These are phyloP conservation scores for Sylvia borin DNA, from an alignment of 2,797 vertebrate genomes.

Conservation along the genomic window DNA sequence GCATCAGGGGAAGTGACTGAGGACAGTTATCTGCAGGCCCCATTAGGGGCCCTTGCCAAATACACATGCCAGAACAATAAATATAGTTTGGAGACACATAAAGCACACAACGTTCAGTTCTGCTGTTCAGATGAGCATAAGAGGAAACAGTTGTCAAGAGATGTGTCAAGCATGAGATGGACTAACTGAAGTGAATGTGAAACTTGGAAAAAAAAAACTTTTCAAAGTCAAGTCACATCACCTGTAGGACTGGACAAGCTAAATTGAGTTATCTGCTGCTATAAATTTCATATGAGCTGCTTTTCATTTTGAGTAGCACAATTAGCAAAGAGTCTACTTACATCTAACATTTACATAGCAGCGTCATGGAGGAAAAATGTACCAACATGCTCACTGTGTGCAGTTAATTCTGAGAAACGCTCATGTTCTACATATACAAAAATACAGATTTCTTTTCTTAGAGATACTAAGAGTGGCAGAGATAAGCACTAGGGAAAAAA, in stretches of 20 bases:
- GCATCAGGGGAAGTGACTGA: not conserved
- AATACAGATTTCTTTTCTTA: not conserved
- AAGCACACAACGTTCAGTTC: not conserved
- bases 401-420: not conserved
- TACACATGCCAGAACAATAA: not conserved
- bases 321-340: not conserved
- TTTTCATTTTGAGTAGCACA: not conserved
- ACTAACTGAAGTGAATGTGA: not conserved
- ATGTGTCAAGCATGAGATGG: not conserved
- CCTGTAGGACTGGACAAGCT: not conserved
- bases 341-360: not conserved
- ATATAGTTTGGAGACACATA: not conserved
- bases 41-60: not conserved
- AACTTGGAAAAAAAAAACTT: not conserved
- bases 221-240: not conserved
- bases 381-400: not conserved
- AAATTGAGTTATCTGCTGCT: not conserved
- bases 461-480: not conserved
- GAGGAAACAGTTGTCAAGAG: not conserved
- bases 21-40: not conserved
- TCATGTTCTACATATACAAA: not conserved
- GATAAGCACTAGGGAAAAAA: rapidly evolving
- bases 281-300: not conserved
- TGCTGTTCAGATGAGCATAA: not conserved
- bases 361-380: not conserved